Evolutionary conservation across 2,113 vertebrate species (phyloP).

Genomic region (Colaptes auratus): DNA sequence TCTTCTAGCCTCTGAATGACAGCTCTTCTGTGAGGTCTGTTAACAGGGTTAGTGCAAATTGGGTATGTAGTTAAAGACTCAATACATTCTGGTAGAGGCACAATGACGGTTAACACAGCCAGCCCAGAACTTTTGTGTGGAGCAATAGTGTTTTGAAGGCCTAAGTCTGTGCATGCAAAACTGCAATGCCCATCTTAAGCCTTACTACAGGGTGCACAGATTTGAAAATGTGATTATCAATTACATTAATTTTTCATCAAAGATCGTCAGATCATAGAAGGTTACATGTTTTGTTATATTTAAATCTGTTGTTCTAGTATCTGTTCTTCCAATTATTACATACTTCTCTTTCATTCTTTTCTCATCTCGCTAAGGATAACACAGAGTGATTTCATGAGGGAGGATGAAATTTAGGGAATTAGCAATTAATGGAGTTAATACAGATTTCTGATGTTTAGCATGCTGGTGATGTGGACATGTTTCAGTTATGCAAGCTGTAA

Average conservation of each 20-base stretch:
- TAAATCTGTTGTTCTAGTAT: background rate
- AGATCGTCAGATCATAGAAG: background rate
- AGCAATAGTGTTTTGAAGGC: background rate
- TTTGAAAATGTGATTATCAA: background rate
- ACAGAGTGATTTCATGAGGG: background rate
- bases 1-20: background rate
- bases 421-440: background rate
- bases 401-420: background rate
- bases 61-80: background rate
- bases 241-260: background rate
- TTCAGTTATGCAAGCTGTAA: background rate
- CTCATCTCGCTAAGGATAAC: background rate
- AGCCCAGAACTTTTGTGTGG: background rate
- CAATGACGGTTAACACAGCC: background rate
- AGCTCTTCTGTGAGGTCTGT: background rate
- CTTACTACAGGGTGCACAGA: background rate
- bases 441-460: background rate
- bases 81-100: background rate
- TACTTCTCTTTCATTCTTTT: background rate
- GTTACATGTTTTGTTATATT: background rate
- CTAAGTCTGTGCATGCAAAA: background rate
- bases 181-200: background rate
- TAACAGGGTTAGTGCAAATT: background rate
- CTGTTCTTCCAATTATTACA: background rate
- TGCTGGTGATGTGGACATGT: accelerated